Evolutionary conservation across 1,140 invertebrate species (phyloP), one percentile per base, ranked within the genome.

Genomic region (Camponotus pennsylvanicus): DNA sequence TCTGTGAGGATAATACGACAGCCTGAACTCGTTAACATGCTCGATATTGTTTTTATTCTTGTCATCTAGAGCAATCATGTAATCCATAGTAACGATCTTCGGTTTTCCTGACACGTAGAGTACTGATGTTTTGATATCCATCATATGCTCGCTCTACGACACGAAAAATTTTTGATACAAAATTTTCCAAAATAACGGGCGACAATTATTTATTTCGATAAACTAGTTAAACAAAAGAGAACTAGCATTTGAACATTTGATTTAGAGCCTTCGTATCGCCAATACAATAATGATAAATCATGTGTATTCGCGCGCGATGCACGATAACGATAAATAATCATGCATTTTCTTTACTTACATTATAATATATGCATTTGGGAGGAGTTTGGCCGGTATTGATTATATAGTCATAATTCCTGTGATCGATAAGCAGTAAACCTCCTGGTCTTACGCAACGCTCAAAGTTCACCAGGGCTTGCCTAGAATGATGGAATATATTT

Each of bases 351-450:
- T 27, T 73, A 96, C 96, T 97, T 95, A 98, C 98, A 93, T 98
- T 98, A 91, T 98, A 98, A 94, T 98, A 98, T 91, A 98, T 97
- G 89, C 97, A 98, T 92, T 98, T 97, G 9, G 96, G 94, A 2
- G 98, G 97, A 1, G 97, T 97, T 11, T 95, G 93, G 1, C 98
- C 98, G 27, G 95, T 96, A 63, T 96, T 96, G 49, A 98, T 96
- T 80, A 98, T 98, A 63, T 97, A 96, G 92, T 98, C 98, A 88
- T 98, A 98, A 94, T 98, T 98, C 90, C 98, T 96, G 91, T 98
- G 98, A 94, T 98, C 98, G 77, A 98, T 98, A 27, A 98, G 92
- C 27, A 98, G 93, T 34, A 98, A 95, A 0, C 98, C 98, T n/a
- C 98, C 98, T 0, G 97, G 97, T 94, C 97, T 98, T 0, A 98